Evolutionary conservation across 2,113 vertebrate genomes (phyloP), one percentile per base, ranked within the genome.

Genomic region (Rhinolophus sinicus): DNA sequence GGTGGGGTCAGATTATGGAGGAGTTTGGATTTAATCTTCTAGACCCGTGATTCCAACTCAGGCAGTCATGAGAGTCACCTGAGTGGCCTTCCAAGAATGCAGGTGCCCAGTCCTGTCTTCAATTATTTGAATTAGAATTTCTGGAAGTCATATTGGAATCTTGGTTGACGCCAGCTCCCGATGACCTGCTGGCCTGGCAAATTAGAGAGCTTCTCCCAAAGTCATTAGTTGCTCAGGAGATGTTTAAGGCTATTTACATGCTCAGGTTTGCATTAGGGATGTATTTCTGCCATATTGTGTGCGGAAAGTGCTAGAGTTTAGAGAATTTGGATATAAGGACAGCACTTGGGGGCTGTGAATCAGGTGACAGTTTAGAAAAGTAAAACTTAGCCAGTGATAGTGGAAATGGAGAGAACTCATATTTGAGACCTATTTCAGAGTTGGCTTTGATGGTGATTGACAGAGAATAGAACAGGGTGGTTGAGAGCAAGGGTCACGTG

Each of bases 251-350:
- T 15, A 3, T 50, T 56, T 8, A n/a, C 1, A 1, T 2, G 13
- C 11, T 44, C 88, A 44, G 24, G 1, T 70, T 28, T 77, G 28
- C 38, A 19, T 30, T 11, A 9, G 56, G 44, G 26, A 30, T 30
- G 2, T 8, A 14, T 3, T 13, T 22, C 52, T 3, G 1, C 18
- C 2, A 0, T 10, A 8, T 2, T 38, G 22, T 33, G 8, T 38
- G 8, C 28, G 69, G 9, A 80, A 18, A 8, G 10, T 73, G 19
- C 35, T 62, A 16, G 83, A 35, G 11, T 50, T 70, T 47, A 44
- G 56, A 84, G 35, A 47, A 11, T 70, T 64, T 40, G 33, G 40
- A 81, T 13, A n/a, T 8, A 18, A 9, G 3, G 33, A 38, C 1
- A 12, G 22, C 38, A 44, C 2, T 33, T 30, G 13, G 44, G 87